Conservation (phyloP, 2,113 vertebrate genomes). For the Anguilla rostrata region DNA sequence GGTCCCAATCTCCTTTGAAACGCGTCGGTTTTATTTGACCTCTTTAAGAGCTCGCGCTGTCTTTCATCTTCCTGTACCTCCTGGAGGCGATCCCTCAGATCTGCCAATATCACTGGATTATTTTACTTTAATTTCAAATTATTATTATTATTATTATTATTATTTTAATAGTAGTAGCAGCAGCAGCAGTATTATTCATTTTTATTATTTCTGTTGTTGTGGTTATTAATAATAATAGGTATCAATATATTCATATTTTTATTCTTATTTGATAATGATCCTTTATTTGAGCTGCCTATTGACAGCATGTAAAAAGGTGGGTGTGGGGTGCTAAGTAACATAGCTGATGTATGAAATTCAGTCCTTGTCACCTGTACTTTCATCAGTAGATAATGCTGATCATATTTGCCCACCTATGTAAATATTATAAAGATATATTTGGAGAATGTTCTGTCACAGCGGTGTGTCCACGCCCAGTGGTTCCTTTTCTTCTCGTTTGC, state of each 20-base stretch:
- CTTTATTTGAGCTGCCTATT: not conserved
- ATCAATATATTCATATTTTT: not conserved
- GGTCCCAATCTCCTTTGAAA: conserved; percentile 15
- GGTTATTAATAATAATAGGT: not conserved
- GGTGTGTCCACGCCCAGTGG: not conserved
- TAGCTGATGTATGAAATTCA: too few species aligned
- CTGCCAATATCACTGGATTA: conserved; percentile 6
- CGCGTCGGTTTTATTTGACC: conserved; percentile 13
- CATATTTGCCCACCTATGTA: not conserved
- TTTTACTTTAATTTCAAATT: not conserved
- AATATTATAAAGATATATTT: not conserved
- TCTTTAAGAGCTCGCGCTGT: conserved; percentile 19
- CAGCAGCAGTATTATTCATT: too few species aligned
- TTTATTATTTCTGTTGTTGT: not conserved
- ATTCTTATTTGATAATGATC: not conserved
- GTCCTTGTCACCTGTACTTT: not conserved
- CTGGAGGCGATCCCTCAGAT: conserved; percentile 19
- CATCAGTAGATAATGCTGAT: not conserved
- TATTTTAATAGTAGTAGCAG: conserved; percentile 3
- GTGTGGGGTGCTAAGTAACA: too few species aligned
- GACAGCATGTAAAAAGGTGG: too few species aligned
- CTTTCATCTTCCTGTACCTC: conserved; percentile 13
- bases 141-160: conserved; percentile 15
- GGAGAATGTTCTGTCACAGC: not conserved
- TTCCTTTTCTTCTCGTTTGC: not conserved